phyloP scores from a whole-genome alignment of 2,797 vertebrate species.

The Iguana delicatissima region DNA sequence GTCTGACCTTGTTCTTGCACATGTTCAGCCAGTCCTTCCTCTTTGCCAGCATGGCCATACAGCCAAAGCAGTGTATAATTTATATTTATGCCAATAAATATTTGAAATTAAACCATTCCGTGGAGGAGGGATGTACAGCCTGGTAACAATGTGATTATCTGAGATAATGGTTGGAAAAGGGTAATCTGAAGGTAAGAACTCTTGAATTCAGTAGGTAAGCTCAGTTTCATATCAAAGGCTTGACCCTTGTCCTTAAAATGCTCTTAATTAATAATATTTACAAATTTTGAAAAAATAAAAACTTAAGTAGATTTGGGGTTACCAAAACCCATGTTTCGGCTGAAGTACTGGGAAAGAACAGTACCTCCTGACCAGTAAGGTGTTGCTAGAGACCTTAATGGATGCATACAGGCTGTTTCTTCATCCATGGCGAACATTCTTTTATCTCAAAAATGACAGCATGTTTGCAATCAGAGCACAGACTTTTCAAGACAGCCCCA shows the following conservation, averaged over 20 bases:
- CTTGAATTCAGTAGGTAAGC: neutral
- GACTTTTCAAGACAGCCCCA: neutral
- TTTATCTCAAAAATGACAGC: neutral
- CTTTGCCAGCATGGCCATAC: too few species aligned
- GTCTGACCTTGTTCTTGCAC: too few species aligned
- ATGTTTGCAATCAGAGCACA: neutral
- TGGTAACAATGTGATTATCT: too few species aligned
- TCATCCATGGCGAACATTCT: neutral
- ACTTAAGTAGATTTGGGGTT: neutral
- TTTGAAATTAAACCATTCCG: too few species aligned
- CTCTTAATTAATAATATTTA: neutral
- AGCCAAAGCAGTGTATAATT: too few species aligned
- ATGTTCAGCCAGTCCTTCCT: too few species aligned
- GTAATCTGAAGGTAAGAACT: too few species aligned
- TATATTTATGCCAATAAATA: too few species aligned
- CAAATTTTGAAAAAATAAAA: neutral
- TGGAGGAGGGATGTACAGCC: too few species aligned
- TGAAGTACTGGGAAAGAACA: too few species aligned
- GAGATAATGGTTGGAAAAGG: too few species aligned
- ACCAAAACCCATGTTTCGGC: neutral
- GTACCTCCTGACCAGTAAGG: neutral
- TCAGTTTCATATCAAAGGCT: neutral
- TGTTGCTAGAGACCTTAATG: neutral
- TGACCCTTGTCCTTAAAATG: neutral
- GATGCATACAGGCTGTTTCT: neutral